Conservation (phyloP, 2,888 invertebrate species). For the Drosophila ezoana region DNA sequence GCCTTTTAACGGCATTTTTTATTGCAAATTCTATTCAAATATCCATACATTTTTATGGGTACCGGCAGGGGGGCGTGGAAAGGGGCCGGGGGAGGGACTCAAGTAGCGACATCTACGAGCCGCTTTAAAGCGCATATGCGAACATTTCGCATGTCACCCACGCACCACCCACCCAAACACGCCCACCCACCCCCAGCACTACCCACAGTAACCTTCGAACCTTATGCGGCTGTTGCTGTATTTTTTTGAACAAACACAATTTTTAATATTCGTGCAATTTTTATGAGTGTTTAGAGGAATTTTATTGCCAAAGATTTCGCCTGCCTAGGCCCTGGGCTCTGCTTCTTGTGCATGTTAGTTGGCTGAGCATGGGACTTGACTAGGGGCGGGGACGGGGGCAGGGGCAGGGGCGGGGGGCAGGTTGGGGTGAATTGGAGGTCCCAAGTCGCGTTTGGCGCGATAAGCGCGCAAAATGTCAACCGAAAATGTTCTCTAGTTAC, state of each 20-base stretch:
- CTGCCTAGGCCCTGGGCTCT: slow-evolving; percentile 51
- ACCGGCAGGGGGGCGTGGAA: slow-evolving; percentile 20
- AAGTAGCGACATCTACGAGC: slow-evolving; percentile 44
- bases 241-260: slow-evolving; percentile 83
- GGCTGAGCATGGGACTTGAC: slow-evolving; percentile 29
- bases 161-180: slow-evolving; percentile 12
- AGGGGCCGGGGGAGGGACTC: background rate
- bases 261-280: slow-evolving; percentile 85
- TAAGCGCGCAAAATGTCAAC: slow-evolving; percentile 64
- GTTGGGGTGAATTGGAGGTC: too few species aligned
- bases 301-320: slow-evolving; percentile 84
- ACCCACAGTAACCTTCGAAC: slow-evolving; percentile 9
- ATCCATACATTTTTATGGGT: slow-evolving; percentile 81
- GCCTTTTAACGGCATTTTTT: slow-evolving; percentile 81
- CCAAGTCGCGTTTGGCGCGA: slow-evolving; percentile 46
- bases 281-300: slow-evolving; percentile 85
- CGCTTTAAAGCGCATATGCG: slow-evolving; percentile 69
- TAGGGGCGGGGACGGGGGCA: background rate
- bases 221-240: slow-evolving; percentile 47
- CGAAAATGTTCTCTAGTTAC: slow-evolving; percentile 77
- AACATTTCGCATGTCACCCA: slow-evolving; percentile 35
- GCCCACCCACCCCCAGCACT: background rate
- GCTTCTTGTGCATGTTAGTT: slow-evolving; percentile 41
- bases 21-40: slow-evolving; percentile 83
- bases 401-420: background rate